Conservation (phyloP, 2,113 vertebrate genomes). For the Columba janthina region DNA sequence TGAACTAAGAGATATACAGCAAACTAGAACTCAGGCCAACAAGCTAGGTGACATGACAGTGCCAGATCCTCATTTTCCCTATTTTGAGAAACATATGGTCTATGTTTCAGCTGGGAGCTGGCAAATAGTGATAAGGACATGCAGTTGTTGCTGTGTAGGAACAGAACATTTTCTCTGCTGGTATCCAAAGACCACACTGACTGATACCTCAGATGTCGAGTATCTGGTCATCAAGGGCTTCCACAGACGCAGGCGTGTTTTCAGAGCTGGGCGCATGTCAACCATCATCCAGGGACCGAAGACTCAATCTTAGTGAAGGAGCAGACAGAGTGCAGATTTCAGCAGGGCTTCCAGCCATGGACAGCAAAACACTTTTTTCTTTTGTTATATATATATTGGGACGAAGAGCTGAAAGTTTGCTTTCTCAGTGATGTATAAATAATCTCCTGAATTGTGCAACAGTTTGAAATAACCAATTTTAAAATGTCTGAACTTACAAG, state of each 20-base stretch:
- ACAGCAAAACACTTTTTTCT: neutral
- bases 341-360: neutral
- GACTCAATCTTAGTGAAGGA: neutral
- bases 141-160: neutral
- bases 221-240: neutral
- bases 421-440: neutral
- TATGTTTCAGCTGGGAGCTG: neutral
- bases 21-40: neutral
- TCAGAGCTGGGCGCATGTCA: neutral
- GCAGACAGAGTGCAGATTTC: neutral
- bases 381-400: neutral
- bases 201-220: neutral
- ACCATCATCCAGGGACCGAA: neutral
- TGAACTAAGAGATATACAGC: neutral
- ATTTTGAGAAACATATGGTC: neutral
- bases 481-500: neutral
- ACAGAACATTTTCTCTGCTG: neutral
- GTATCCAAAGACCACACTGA: neutral
- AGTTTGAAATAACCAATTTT: neutral
- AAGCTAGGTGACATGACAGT: neutral
- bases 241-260: neutral
- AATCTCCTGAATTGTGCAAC: neutral
- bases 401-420: neutral
- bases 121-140: neutral
- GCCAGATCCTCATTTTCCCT: neutral